Conservation (phyloP, 2,888 invertebrate species). For the Tetanocera ferruginea region DNA sequence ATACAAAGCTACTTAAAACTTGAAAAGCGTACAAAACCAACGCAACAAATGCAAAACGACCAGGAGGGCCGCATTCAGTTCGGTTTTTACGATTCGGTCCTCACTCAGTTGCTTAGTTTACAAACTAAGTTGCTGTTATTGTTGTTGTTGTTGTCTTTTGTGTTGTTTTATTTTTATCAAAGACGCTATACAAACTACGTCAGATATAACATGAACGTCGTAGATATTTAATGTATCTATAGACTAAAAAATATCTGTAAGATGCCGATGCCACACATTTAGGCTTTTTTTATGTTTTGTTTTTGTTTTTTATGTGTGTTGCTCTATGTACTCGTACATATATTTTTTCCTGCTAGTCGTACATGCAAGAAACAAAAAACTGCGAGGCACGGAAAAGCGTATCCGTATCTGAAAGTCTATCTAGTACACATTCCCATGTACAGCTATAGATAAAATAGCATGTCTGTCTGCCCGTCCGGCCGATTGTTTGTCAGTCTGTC, state of each 20-base stretch:
- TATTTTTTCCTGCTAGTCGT: not conserved
- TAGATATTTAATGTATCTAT: not conserved
- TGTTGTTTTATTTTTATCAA: no score
- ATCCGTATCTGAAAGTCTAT: constrained; percentile 27
- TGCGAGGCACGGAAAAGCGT: constrained; percentile 11
- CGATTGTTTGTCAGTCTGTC: not conserved
- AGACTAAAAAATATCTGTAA: constrained; percentile 11
- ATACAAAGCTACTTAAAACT: not conserved
- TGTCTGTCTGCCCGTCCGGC: not conserved
- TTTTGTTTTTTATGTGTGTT: not conserved
- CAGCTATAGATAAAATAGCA: not conserved
- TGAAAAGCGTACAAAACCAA: not conserved
- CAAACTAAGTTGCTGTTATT: no score
- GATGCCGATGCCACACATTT: constrained; percentile 30
- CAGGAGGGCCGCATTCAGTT: no score
- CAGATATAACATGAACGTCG: no score
- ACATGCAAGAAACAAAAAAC: constrained; percentile 4
- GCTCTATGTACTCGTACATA: no score
- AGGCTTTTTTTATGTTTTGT: not conserved
- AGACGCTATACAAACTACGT: no score
- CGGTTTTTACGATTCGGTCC: no score
- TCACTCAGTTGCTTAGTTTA: no score
- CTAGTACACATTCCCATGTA: not conserved
- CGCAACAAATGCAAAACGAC: not conserved
- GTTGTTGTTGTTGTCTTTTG: no score